Evolutionary conservation across 2,797 vertebrate genomes (phyloP).

Genomic region (Ibycter americanus): DNA sequence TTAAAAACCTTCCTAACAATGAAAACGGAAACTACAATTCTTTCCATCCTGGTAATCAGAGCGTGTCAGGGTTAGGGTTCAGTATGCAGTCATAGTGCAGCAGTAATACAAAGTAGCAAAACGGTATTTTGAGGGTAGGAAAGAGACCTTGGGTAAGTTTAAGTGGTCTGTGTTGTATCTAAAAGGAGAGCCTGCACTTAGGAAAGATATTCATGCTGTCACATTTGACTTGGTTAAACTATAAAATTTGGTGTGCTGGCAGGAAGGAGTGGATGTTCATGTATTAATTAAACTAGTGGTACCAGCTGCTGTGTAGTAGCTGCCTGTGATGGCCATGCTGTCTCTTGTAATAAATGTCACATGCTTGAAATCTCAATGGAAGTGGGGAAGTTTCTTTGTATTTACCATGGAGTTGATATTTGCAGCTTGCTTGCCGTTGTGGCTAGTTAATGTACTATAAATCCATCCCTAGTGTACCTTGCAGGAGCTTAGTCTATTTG

Average conservation of each 20-base stretch:
- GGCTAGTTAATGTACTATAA: neutral
- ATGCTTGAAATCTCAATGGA: neutral
- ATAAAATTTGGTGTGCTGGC: neutral
- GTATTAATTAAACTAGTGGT: neutral
- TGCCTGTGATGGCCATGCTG: neutral
- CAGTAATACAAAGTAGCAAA: neutral
- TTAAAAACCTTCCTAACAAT: neutral
- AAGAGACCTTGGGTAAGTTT: neutral
- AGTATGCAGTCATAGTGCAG: neutral
- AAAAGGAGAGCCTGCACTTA: neutral
- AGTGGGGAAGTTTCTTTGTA: neutral
- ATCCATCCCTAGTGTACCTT: neutral
- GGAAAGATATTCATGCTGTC: neutral
- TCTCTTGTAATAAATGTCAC: neutral
- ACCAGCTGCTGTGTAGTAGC: neutral
- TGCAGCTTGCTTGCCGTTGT: neutral
- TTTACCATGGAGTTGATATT: neutral
- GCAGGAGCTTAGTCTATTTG: neutral
- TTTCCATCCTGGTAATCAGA: neutral
- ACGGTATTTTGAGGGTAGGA: neutral
- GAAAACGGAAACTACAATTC: neutral
- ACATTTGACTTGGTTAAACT: neutral
- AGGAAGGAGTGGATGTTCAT: neutral
- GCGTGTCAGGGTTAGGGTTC: neutral
- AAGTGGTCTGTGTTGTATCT: neutral